Evolutionary conservation across 2,797 vertebrate genomes (phyloP).

Genomic region (Tamandua tetradactyla): DNA sequence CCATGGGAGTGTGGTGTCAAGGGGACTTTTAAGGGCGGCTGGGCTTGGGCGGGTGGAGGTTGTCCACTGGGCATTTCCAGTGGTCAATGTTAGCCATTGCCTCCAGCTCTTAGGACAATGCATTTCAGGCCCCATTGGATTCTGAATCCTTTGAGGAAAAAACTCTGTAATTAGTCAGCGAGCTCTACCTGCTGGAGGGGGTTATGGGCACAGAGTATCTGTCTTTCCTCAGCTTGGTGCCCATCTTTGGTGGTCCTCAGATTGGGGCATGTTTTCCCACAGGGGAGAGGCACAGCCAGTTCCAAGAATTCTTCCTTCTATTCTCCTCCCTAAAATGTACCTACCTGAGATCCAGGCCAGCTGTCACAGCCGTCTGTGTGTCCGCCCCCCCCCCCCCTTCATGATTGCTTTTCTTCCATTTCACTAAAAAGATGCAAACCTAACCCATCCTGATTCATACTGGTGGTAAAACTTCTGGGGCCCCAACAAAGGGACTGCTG

Average conservation of each 20-base stretch:
- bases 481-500: neutral
- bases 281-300: neutral
- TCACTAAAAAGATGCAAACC: neutral
- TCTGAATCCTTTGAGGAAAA: neutral
- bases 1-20: neutral
- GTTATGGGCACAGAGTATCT: neutral
- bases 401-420: neutral
- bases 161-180: neutral
- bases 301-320: neutral
- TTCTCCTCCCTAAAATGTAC: neutral
- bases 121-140: neutral
- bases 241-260: neutral
- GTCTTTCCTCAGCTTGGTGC: neutral
- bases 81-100: accelerated
- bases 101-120: neutral
- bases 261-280: neutral
- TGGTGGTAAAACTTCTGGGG: neutral
- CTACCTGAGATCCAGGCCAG: neutral
- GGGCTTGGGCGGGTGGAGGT: accelerated
- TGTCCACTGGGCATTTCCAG: neutral
- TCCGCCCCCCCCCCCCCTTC: neutral
- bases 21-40: neutral
- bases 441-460: neutral
- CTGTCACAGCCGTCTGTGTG: neutral
- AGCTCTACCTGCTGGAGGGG: neutral